Base-by-base conservation (phyloP, 1,140 invertebrate genomes). In the Drosophila kepulauana region DNA sequence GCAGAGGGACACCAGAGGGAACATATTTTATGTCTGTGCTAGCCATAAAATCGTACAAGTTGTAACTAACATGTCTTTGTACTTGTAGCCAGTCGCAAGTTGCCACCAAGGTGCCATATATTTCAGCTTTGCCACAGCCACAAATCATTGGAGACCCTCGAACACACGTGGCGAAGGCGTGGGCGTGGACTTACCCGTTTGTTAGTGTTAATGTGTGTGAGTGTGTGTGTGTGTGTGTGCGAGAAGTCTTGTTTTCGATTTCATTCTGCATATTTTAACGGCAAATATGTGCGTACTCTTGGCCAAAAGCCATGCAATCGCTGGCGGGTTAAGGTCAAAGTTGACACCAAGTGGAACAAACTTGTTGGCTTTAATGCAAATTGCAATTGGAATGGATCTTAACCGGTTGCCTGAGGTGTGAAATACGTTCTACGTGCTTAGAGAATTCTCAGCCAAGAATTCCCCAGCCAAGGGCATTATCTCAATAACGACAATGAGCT, bases 1-100 rank as follows among this genome's bases (percentile, higher is more conserved):
- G 7, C 54, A 11, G 20, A 57, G 51, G 65, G 45, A 25, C 20
- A 25, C 49, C 56, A 69, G 11, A 45, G 72, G 62, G 64, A 58
- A 51, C 56, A 71, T 76, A 75, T 79, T 79, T 72, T 79, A 70
- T 76, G 52, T 46, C 49, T 30, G 11, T 45, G 63, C 45, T 56
- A 76, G 3, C 35, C 74, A 76, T 68, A 84, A 82, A 82, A 79
- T 82, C 56, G 62, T 68, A 62, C 54, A 72, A 67, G 62, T 82
- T 88, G 80, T 88, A 82, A 85, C 70, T 81, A 69, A 73, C 66
- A 69, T 80, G 64, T 80, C 84, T 80, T 88, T 74, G 64, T 62
- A 28, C 57, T 13, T 62, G 48, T 48, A 20, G 78, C 69, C 64
- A 69, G 65, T 70, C 52, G 57, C 52, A 69, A 51, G 30, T 62